Percentiles rank a stretch among this genome's conserved stretches.
These are phyloP conservation scores for Zosterops hypoxanthus DNA, from an alignment of 2,113 vertebrate species.

Conservation along the genomic window DNA sequence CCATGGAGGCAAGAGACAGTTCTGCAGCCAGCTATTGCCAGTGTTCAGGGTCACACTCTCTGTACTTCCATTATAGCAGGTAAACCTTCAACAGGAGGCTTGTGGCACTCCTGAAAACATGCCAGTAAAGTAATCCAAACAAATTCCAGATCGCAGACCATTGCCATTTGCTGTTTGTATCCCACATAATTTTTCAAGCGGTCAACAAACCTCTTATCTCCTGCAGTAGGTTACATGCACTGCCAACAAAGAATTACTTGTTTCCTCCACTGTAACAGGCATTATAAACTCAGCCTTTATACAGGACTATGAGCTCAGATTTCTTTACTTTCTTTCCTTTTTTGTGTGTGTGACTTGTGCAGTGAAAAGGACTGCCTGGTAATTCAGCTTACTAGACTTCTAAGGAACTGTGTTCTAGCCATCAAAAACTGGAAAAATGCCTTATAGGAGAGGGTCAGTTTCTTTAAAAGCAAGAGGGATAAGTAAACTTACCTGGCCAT, in stretches of 20 bases:
- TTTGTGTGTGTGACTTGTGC: not conserved
- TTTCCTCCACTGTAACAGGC: not conserved
- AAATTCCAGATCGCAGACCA: not conserved
- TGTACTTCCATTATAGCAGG: not conserved
- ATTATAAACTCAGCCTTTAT: not conserved
- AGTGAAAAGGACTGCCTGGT: not conserved
- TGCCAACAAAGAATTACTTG: not conserved
- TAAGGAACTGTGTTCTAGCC: not conserved
- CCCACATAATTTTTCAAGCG: not conserved
- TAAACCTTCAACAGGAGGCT: not conserved
- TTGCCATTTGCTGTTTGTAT: not conserved
- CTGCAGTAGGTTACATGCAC: accelerated
- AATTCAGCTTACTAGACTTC: not conserved
- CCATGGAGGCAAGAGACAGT: not conserved
- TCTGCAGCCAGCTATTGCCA: not conserved
- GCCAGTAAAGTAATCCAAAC: not conserved
- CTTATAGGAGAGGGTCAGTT: not conserved
- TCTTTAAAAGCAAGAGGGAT: not conserved
- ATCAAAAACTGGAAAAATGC: not conserved
- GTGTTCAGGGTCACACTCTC: not conserved
- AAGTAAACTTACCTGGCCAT: not conserved
- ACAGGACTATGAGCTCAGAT: not conserved
- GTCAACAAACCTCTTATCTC: not conserved
- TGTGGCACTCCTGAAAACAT: not conserved
- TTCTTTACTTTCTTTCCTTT: not conserved